Evolutionary conservation across 2,113 vertebrate genomes (phyloP), one percentile per base, ranked within the genome.

Genomic region (Salvelinus fontinalis): DNA sequence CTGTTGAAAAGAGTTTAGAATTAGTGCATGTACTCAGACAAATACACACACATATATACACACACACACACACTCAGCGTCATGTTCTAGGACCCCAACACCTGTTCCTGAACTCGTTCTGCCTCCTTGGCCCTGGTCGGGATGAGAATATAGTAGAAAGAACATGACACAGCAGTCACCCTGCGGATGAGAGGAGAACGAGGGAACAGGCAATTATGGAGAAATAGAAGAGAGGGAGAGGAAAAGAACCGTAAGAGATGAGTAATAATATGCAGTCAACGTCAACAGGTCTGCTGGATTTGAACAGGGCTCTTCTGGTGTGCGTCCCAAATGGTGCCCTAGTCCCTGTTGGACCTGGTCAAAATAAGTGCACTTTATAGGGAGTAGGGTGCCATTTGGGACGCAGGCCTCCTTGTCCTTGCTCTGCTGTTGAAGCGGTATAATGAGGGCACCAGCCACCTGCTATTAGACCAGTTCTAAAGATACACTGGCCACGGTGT

Each of bases 391-490:
- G 13, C 59, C 8, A n/a, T 20, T 62, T 62, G 59, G 5, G n/a
- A 22, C 1, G n/a, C n/a, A 5, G 0, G 0, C 59, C 59, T 62
- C n/a, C n/a, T 54, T 62, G 59, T 62, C 59, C 59, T 22, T 64
- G 76, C 74, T 75, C 70, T n/a, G 65, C 34, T 62, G 20, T 62
- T 20, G 59, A 62, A 11, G 66, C 6, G 27, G 72, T 80, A 54
- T 54, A 78, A 78, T 78, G 62, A 71, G 73, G 67, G 60, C 75
- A 80, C 39, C 82, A 75, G 79, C 75, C 71, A 57, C 71, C 60
- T 66, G 68, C 65, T 77, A 64, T 83, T 78, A 83, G 14, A 67
- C 27, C 16, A 67, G 66, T 34, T 34, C 29, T 54, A 54, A 67
- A 8, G 29, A 29, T 31, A 68, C 44, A 8, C 13, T 12, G 12